Percentiles rank a stretch among this genome's conserved stretches.
Conservation (phyloP, 2,113 vertebrate species). For the Salminus brasiliensis region DNA sequence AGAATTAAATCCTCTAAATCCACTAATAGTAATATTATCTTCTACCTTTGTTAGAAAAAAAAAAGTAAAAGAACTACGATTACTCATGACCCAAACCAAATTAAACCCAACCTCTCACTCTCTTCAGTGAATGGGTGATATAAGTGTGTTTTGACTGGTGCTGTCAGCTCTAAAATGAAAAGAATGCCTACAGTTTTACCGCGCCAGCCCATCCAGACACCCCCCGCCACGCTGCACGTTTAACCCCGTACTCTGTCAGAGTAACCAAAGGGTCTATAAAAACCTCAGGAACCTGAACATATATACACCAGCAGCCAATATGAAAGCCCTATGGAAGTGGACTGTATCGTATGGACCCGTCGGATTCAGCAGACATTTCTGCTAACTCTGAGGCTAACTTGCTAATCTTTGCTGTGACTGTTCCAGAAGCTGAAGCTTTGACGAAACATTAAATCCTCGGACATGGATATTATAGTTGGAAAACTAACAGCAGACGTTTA, state of each 20-base stretch:
- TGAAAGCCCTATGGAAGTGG: slow-evolving; percentile 3
- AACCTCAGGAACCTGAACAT: slow-evolving; percentile 30
- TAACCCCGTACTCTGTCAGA: slow-evolving; percentile 44
- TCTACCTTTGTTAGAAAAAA: too few species aligned
- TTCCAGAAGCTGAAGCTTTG: background rate
- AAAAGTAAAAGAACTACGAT: background rate
- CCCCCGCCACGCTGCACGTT: slow-evolving; percentile 49
- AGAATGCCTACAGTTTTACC: slow-evolving; percentile 31
- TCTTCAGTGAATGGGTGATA: slow-evolving; percentile 4
- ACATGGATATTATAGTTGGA: background rate
- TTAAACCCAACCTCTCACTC: background rate
- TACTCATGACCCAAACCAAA: background rate
- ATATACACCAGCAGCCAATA: slow-evolving; percentile 20
- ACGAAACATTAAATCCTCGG: background rate
- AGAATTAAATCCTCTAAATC: too few species aligned
- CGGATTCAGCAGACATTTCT: background rate
- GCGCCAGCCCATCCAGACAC: slow-evolving; percentile 41
- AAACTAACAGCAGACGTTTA: background rate
- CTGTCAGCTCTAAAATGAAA: slow-evolving; percentile 50
- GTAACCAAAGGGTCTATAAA: slow-evolving; percentile 46
- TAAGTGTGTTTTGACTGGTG: slow-evolving; percentile 45
- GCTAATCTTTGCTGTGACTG: background rate
- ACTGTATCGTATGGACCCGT: slow-evolving; percentile 19
- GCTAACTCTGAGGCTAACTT: background rate
- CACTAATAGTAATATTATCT: too few species aligned